phyloP scores from a whole-genome alignment of 2,113 vertebrate species.

The Prochilodus magdalenae region DNA sequence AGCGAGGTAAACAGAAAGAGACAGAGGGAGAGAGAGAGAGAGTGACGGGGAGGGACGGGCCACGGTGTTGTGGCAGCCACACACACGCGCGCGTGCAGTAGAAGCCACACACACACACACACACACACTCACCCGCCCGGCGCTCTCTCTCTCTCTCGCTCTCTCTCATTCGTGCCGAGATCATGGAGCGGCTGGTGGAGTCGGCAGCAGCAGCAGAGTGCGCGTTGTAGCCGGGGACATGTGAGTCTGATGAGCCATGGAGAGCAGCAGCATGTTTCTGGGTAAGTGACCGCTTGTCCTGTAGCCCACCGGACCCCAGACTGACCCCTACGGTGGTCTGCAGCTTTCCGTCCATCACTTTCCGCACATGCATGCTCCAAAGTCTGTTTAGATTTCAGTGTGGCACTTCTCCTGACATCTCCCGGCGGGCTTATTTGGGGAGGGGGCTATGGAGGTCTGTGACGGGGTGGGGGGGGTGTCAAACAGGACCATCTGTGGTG shows the following conservation, averaged over 20 bases:
- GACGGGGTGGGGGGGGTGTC: constrained; percentile 1
- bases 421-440: no score
- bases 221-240: constrained; percentile 80
- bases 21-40: neutral
- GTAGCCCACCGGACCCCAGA: neutral
- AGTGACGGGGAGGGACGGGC: constrained; percentile 34
- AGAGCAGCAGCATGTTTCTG: constrained; percentile 98
- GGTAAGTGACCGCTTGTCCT: constrained; percentile 83
- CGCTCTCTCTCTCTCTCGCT: neutral
- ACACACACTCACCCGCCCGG: neutral
- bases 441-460: no score
- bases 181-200: constrained; percentile 25
- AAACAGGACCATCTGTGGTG: neutral
- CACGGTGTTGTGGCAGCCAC: constrained; percentile 41
- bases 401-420: no score
- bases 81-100: constrained; percentile 47
- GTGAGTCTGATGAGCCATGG: constrained; percentile 87
- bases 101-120: constrained; percentile 15
- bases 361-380: neutral
- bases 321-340: neutral
- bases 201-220: constrained; percentile 67
- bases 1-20: neutral
- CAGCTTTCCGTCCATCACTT: neutral
- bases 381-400: neutral
- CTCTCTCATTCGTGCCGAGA: neutral